Base-by-base conservation (phyloP, 2,888 invertebrate genomes). In the Synergus umbraculus region DNA sequence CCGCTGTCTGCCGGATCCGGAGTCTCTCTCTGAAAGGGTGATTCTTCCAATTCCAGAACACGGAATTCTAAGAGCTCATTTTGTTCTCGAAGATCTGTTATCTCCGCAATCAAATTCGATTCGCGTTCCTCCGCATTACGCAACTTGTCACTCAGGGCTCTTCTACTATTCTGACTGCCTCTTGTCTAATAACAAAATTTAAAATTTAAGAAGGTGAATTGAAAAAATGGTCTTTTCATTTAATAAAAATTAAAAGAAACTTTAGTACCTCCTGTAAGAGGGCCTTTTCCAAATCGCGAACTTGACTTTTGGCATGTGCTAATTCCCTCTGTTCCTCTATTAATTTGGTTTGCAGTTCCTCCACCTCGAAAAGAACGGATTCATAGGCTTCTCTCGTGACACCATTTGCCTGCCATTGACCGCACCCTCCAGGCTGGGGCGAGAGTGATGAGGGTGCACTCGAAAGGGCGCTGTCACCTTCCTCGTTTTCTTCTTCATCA, bases 1-100 rank as follows among this genome's bases (percentile, higher is more conserved):
- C 90, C 88, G 69, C 89, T 89, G 84, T 89, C 89, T 15, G 88
- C 87, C 5, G 87, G 85, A 76, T 89, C 90, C 0, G 89, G 87
- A 18, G 87, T 89, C 5, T 88, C 89, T 22, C 88, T 83, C 1
- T 83, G 82, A 18, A 88, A 84, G 9, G 87, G 88, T 49, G 84
- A 84, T 91, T 96, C 96, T 91, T 96, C 96, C 86, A 96, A 93
- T 92, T 96, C 96, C 85, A 96, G 93, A 85, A 96, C 93, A 76
- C 96, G 93, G 93, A 96, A 96, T 93, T 96, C 96, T 90, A 96
- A 94, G 85, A 96, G 93, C 92, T 96, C 96, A 91, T 96, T 96
- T 91, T 96, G 96, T 91, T 96, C 96, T 86, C 95, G 94, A 88
- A 96, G 93, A 92, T 96, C 96, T 85, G 95, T 94, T 84, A 95